These are phyloP conservation scores for Chionomys nivalis DNA, from an alignment of 2,113 vertebrate genomes.

Conservation along the genomic window DNA sequence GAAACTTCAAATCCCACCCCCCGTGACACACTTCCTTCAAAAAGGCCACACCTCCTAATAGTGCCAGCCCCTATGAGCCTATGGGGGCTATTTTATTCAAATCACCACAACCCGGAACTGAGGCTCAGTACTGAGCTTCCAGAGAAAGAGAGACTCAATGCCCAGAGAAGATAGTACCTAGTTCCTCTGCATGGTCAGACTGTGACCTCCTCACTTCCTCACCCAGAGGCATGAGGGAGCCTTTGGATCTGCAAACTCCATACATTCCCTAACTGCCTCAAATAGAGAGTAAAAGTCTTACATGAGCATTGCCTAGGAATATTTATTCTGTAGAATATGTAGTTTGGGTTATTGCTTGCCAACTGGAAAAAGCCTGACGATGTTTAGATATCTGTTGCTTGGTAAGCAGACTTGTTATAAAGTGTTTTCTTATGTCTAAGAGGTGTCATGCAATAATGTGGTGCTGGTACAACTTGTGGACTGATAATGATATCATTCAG, in stretches of 20 bases:
- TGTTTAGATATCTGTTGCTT: not conserved
- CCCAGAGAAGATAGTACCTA: not conserved
- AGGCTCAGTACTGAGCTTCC: not conserved
- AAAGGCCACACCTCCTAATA: not conserved
- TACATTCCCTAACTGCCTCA: not conserved
- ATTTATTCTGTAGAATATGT: conserved; percentile 27
- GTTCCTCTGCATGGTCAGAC: not conserved
- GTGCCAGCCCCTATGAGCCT: not conserved
- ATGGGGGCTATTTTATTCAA: not conserved
- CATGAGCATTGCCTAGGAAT: not conserved
- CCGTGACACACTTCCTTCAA: too few relatives aligned
- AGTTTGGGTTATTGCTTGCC: conserved; percentile 22
- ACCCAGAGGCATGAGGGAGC: not conserved
- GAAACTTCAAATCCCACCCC: not conserved
- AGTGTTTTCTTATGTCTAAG: conserved; percentile 9
- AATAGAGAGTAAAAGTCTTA: not conserved
- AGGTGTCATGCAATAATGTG: not conserved
- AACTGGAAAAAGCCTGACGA: not conserved
- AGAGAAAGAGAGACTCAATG: not conserved
- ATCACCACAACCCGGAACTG: not conserved
- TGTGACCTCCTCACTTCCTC: not conserved
- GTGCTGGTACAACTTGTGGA: not conserved
- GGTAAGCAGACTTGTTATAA: not conserved
- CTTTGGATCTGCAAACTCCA: not conserved
- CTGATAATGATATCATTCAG: not conserved